These are phyloP conservation scores for Rhinopomastus cyanomelas DNA, from an alignment of 2,113 vertebrate genomes.

Conservation along the genomic window DNA sequence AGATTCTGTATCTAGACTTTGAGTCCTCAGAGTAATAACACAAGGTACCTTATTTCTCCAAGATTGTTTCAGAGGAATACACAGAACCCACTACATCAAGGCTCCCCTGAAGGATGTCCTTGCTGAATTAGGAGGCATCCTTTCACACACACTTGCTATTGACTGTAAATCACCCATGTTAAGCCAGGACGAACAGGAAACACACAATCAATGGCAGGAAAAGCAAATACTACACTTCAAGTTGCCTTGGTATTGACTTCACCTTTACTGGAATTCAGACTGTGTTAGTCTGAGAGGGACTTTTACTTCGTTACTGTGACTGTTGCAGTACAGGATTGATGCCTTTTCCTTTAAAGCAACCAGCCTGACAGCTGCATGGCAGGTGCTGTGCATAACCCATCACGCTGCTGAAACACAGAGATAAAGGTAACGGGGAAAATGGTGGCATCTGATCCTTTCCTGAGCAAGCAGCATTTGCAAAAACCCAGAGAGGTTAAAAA, in stretches of 20 bases:
- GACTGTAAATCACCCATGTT: background rate
- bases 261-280: background rate
- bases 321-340: background rate
- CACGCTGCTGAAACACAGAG: background rate
- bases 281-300: background rate
- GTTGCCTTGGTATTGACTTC: background rate
- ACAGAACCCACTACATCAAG: background rate
- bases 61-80: background rate
- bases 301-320: background rate
- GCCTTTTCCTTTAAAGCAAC: background rate
- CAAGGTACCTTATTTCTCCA: background rate
- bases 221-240: background rate
- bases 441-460: background rate
- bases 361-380: background rate
- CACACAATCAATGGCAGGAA: conserved; percentile 1
- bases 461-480: background rate
- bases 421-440: background rate
- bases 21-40: background rate
- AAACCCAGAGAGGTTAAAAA: background rate
- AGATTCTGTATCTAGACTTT: background rate
- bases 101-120: background rate
- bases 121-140: background rate
- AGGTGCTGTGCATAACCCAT: background rate
- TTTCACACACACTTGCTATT: background rate
- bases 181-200: background rate